Evolutionary conservation across 1,140 invertebrate species (phyloP).

Genomic region (Caenorhabditis latens): DNA sequence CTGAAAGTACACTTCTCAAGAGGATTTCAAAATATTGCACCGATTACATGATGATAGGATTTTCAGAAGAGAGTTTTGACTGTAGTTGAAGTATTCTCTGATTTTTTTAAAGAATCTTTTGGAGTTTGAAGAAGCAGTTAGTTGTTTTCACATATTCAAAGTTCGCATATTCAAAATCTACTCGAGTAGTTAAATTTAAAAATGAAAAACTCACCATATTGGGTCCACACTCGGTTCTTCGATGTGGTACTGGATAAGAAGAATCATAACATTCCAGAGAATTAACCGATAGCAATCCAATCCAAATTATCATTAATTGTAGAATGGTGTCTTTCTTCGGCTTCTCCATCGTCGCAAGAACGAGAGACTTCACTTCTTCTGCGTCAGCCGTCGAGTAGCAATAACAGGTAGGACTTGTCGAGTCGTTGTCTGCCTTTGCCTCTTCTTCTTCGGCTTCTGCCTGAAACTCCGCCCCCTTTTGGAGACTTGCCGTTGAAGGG

Average conservation of each 20-base stretch:
- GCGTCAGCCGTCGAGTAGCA: conserved; percentile 53
- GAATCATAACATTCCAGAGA: conserved; percentile 57
- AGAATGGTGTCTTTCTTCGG: conserved; percentile 53
- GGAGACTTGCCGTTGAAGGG: conserved; percentile 25
- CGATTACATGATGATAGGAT: background rate
- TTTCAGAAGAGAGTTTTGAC: background rate
- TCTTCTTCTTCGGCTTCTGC: background rate
- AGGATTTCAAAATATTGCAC: background rate
- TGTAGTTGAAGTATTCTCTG: no score
- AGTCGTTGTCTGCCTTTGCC: background rate
- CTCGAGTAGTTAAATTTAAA: background rate
- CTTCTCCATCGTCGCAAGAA: conserved; percentile 48
- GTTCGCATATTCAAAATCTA: no score
- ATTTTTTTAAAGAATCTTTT: no score
- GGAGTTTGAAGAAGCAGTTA: no score
- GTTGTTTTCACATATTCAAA: no score
- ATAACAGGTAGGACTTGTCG: conserved; percentile 36
- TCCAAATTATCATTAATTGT: conserved; percentile 33
- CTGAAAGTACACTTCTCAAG: no score
- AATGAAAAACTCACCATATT: conserved; percentile 52
- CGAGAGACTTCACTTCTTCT: conserved; percentile 50
- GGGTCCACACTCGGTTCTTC: conserved; percentile 20
- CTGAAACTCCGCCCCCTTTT: conserved; percentile 27
- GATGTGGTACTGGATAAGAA: conserved; percentile 45
- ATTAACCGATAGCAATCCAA: background rate